Conservation (phyloP, 1,140 invertebrate genomes). For the Elysia chlorotica region DNA sequence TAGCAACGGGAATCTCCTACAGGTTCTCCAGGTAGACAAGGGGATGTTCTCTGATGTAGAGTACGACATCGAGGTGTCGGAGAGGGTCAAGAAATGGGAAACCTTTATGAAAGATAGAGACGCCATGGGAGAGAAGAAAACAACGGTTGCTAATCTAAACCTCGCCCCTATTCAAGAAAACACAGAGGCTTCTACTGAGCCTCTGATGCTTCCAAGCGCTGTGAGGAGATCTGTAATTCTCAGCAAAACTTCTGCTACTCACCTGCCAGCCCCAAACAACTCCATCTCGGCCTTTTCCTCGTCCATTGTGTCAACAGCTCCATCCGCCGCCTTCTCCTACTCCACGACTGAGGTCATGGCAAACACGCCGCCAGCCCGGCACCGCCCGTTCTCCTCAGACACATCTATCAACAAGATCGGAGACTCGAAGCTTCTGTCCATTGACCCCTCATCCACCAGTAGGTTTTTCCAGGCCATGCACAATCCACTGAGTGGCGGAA, state of each 20-base stretch:
- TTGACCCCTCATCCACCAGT: constrained; percentile 43
- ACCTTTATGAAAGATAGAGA: constrained; percentile 42
- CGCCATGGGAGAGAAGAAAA: constrained; percentile 23
- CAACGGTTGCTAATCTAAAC: constrained; percentile 28
- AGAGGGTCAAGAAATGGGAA: constrained; percentile 56
- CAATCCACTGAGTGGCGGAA: constrained; percentile 30
- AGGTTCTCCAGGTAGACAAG: constrained; percentile 27
- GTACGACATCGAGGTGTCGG: constrained; percentile 55
- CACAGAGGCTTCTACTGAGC: constrained; percentile 21
- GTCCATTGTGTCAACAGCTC: no score
- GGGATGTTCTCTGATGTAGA: constrained; percentile 60
- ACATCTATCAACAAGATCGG: constrained; percentile 16
- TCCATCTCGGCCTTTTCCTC: no score
- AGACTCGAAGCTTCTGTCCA: constrained; percentile 42
- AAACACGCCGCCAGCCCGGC: neutral
- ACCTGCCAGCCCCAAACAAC: no score
- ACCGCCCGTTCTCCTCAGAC: constrained; percentile 26
- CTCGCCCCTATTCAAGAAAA: constrained; percentile 31
- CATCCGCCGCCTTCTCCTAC: no score
- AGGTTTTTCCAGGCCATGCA: constrained; percentile 44
- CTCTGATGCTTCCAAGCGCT: constrained; percentile 29
- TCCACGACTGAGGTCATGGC: neutral
- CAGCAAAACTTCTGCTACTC: no score
- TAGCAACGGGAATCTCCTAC: constrained; percentile 10
- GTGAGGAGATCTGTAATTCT: constrained; percentile 26